Base-by-base conservation (phyloP, 2,797 vertebrate species). In the Lacerta agilis region DNA sequence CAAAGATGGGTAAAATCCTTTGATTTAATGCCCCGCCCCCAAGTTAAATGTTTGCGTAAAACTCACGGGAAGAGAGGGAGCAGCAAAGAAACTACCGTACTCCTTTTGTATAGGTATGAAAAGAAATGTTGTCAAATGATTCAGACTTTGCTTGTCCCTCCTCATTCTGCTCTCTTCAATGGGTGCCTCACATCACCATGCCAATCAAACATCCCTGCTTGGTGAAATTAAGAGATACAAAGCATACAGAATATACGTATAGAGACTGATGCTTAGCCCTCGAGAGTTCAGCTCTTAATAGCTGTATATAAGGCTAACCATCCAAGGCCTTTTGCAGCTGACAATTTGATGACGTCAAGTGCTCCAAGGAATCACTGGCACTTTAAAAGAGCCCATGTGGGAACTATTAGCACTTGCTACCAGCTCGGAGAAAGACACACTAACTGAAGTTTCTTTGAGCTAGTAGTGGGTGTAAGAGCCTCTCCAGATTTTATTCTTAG, bases 321-420 rank as follows among this genome's bases (percentile, higher is more conserved):
- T 25, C 33, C 25, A 58, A 33, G 66, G 75, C 11, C 13, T 27
- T 78, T 71, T 55, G 75, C 73, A 58, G 33, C 38, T 88, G 72
- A 79, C 82, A 83, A 58, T 61, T 83, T 83, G 82, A 88, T 83
- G 87, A 83, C 75, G 61, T 88, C 49, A 80, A 88, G 41, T 69
- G 79, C 80, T 87, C 80, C 33, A 77, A 87, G 64, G 64, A 88
- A 83, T 83, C 43, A 43, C 64, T 79, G 66, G 27, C 36, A 71
- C 64, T 83, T 83, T 58, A 78, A 17, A 83, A 55, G 64, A 77
- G 41, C 71, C 29, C 87, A 88, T 0, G 11, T 71, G 45, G 82
- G 75, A 88, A 79, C 33, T 79, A 72, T 79, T 88, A 77, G 29
- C 38, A 83, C 27, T 58, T 29, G 43, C 83, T 83, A 88, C 27